Evolutionary conservation across 1,140 invertebrate genomes (phyloP).

Genomic region (Leptinotarsa undecemlineata): DNA sequence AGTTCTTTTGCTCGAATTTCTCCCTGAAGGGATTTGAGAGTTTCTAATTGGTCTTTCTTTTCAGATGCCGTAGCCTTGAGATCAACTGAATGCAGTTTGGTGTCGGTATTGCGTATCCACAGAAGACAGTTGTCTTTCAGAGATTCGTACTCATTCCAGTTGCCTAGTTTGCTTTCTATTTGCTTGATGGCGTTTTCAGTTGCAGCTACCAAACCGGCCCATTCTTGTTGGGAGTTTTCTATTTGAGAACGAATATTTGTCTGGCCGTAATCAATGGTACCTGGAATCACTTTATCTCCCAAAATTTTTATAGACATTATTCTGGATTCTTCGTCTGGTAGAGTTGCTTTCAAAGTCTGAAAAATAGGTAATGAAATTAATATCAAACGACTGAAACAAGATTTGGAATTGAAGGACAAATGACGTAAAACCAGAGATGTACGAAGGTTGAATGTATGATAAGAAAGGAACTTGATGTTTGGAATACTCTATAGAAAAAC

Average conservation of each 20-base stretch:
- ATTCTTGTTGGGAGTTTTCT: slow-evolving; percentile 86
- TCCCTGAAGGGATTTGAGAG: slow-evolving; percentile 78
- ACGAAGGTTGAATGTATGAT: background rate
- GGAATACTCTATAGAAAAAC: background rate
- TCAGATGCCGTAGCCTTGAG: slow-evolving; percentile 80
- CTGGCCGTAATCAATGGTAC: slow-evolving; percentile 84
- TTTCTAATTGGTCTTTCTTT: slow-evolving; percentile 83
- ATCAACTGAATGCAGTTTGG: slow-evolving; percentile 85
- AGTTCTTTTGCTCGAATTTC: slow-evolving; percentile 88
- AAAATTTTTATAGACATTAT: slow-evolving; percentile 77
- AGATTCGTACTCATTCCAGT: slow-evolving; percentile 91
- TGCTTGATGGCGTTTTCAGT: slow-evolving; percentile 77
- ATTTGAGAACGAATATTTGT: slow-evolving; percentile 83
- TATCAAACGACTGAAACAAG: background rate
- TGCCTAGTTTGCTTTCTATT: slow-evolving; percentile 80
- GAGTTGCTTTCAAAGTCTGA: slow-evolving; percentile 72
- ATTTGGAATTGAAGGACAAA: too few species aligned
- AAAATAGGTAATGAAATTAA: background rate
- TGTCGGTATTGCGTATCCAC: slow-evolving; percentile 91
- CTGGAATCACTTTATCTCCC: slow-evolving; percentile 88
- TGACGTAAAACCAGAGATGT: too few species aligned
- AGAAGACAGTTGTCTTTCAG: slow-evolving; percentile 80
- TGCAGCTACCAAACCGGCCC: slow-evolving; percentile 79
- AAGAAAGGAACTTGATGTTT: background rate
- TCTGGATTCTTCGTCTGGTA: slow-evolving; percentile 85